A percentile compares a stretch with the other conserved stretches of the same genome.
phyloP scores from a whole-genome alignment of 2,113 vertebrate species.

The Piprites chloris region DNA sequence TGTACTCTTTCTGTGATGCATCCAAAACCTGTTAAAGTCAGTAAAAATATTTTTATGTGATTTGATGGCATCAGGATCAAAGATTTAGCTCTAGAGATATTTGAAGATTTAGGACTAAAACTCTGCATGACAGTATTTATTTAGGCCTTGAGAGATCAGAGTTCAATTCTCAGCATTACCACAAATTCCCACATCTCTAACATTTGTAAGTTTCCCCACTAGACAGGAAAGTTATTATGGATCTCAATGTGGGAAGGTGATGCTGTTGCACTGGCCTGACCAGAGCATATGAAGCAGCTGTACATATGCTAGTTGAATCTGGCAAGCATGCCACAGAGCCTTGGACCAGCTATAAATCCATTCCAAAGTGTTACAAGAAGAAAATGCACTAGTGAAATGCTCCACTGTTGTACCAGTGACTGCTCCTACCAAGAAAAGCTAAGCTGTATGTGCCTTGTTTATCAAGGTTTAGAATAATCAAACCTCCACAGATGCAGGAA shows the following conservation, averaged over 20 bases:
- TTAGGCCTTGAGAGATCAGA: background rate
- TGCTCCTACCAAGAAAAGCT: background rate
- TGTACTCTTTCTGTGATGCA: background rate
- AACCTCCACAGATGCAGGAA: background rate
- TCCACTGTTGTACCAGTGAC: background rate
- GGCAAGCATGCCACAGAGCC: background rate
- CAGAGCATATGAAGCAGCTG: background rate
- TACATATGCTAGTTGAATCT: background rate
- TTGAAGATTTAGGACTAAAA: background rate
- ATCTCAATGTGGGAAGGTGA: background rate
- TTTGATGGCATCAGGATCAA: background rate
- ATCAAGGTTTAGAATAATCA: background rate
- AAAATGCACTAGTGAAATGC: background rate
- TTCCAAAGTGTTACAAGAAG: background rate
- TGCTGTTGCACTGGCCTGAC: background rate
- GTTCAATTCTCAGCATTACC: background rate
- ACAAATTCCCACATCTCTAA: background rate
- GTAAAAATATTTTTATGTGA: background rate
- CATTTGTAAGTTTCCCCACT: background rate
- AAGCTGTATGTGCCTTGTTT: background rate
- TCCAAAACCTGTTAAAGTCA: background rate
- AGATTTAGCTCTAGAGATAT: background rate
- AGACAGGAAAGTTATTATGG: background rate
- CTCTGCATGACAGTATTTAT: background rate
- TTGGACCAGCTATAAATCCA: background rate